phyloP scores from a whole-genome alignment of 2,888 invertebrate species.

The Griposia aprilina region DNA sequence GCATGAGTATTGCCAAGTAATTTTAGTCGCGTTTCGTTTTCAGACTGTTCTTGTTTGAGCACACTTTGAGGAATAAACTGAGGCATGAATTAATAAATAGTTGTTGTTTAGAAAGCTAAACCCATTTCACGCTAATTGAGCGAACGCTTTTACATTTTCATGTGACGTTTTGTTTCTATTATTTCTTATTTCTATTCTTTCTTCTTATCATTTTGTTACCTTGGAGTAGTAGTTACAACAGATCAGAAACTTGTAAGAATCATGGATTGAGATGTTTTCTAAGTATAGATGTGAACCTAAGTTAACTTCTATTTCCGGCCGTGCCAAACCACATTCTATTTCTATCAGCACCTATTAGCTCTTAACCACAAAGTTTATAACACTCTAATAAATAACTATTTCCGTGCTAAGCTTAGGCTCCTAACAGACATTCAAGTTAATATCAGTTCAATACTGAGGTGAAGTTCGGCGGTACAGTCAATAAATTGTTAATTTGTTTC shows the following conservation, averaged over 20 bases:
- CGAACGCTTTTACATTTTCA: not conserved
- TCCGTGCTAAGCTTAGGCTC: slow-evolving; percentile 29
- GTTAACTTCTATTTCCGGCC: not conserved
- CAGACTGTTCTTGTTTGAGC: slow-evolving; percentile 28
- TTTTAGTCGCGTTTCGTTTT: slow-evolving; percentile 40
- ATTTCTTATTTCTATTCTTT: not conserved
- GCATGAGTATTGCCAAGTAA: slow-evolving; percentile 26
- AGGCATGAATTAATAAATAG: slow-evolving; percentile 2
- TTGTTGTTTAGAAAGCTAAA: not conserved
- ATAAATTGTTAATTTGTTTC: slow-evolving; percentile 60
- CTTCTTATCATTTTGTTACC: not conserved
- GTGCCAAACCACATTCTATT: not conserved
- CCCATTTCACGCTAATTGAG: not conserved
- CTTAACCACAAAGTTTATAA: slow-evolving; percentile 38
- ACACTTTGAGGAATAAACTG: slow-evolving; percentile 14
- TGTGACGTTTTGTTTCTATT: not conserved
- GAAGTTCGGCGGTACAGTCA: slow-evolving; percentile 51
- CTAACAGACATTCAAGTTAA: slow-evolving; percentile 51
- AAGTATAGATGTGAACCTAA: not conserved
- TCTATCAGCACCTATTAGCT: slow-evolving; percentile 37
- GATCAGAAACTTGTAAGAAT: not conserved
- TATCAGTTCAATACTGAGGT: slow-evolving; percentile 57
- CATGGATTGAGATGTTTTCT: not conserved
- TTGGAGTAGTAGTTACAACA: not conserved
- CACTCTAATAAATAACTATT: slow-evolving; percentile 53